These are phyloP conservation scores for Clinocottus analis DNA, from an alignment of 2,113 vertebrate species.

Conservation along the genomic window DNA sequence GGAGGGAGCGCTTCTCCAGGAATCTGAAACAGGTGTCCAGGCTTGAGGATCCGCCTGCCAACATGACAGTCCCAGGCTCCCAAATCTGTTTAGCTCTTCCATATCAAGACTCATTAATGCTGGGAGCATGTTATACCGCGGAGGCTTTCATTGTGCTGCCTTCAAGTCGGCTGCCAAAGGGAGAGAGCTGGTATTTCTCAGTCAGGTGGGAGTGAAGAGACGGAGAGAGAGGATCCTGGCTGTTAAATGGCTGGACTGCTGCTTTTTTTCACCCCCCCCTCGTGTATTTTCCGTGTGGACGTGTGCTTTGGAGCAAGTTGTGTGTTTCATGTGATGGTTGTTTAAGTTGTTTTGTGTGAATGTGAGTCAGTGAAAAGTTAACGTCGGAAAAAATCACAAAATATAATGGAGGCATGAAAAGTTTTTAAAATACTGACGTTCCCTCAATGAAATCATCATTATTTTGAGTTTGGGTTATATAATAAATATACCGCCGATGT, in stretches of 20 bases:
- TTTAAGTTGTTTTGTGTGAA: not conserved
- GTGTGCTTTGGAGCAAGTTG: not conserved
- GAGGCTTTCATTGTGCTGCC: not conserved
- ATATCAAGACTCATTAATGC: conserved; percentile 25
- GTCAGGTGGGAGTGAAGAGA: not conserved
- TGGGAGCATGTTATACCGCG: not conserved
- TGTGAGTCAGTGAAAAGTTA: not conserved
- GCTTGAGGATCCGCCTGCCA: conserved; percentile 67
- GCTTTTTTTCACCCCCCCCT: too few relatives aligned
- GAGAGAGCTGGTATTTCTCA: not conserved
- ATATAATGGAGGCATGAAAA: not conserved
- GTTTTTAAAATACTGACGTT: not conserved
- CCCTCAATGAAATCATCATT: not conserved
- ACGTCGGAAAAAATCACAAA: not conserved
- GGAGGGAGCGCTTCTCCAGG: conserved; percentile 66
- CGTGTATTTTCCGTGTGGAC: not conserved
- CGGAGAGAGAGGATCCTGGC: not conserved
- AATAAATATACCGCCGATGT: not conserved
- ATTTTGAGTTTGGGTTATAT: too few relatives aligned
- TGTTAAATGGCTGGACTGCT: not conserved
- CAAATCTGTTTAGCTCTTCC: conserved; percentile 43
- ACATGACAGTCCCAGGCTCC: conserved; percentile 33
- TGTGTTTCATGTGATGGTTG: not conserved
- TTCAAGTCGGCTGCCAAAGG: conserved; percentile 11
- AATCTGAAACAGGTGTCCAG: conserved; percentile 80